Conservation (phyloP, 2,888 invertebrate genomes). For the Euproctis similis region DNA sequence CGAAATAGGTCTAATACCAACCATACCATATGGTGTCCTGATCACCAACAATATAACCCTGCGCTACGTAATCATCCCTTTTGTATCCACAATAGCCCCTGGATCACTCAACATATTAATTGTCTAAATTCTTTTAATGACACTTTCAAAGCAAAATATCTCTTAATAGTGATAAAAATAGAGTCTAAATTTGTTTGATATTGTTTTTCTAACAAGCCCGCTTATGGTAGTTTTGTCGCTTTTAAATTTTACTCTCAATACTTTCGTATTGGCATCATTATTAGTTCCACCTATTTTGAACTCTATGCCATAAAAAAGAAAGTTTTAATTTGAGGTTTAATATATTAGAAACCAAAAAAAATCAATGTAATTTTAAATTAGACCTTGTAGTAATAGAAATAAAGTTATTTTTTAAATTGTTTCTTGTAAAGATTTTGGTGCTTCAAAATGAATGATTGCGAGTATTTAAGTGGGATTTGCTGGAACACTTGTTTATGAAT, state of each 20-base stretch:
- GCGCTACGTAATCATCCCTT: constrained; percentile 58
- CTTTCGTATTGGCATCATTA: constrained; percentile 26
- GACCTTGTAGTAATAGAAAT: constrained; percentile 17
- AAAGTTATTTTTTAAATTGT: constrained; percentile 20
- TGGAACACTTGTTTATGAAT: constrained; percentile 70
- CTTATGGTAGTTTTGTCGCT: constrained; percentile 46
- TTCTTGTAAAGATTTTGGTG: too few relatives aligned
- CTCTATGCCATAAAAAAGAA: constrained; percentile 11
- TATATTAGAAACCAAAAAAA: background rate
- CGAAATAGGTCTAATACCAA: constrained; percentile 49
- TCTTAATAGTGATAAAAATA: constrained; percentile 17
- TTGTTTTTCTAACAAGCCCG: constrained; percentile 38
- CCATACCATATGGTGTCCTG: constrained; percentile 58
- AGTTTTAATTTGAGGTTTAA: constrained; percentile 20
- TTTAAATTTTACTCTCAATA: constrained; percentile 45
- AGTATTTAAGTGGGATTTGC: constrained; percentile 57
- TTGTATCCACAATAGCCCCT: constrained; percentile 55
- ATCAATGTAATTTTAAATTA: constrained; percentile 19
- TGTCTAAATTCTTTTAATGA: constrained; percentile 41
- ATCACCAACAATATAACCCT: constrained; percentile 49
- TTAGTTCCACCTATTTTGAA: constrained; percentile 19
- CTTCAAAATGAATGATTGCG: constrained; percentile 42
- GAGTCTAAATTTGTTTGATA: constrained; percentile 15
- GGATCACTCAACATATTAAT: constrained; percentile 69
- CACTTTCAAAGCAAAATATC: constrained; percentile 14